phyloP scores from a whole-genome alignment of 2,113 vertebrate genomes.

The Caranx ignobilis region DNA sequence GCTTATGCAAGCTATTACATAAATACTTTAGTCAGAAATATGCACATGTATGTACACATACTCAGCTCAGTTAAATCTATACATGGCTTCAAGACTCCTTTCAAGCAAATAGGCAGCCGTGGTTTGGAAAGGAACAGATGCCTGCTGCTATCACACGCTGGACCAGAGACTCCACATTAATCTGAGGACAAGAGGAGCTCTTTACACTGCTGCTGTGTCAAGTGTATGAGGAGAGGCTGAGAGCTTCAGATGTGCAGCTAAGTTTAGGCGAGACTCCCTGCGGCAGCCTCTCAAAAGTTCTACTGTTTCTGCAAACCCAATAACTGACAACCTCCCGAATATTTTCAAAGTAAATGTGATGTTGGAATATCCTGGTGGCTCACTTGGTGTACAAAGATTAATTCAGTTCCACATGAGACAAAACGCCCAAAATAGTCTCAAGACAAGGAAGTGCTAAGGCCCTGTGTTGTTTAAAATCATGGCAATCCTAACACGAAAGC shows the following conservation, averaged over 20 bases:
- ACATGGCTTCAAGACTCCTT: not conserved
- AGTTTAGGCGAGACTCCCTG: slow-evolving; percentile 23
- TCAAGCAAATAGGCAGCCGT: not conserved
- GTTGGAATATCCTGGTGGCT: not conserved
- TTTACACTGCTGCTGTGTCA: slow-evolving; percentile 10
- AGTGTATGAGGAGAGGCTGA: not conserved
- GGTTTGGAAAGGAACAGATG: not conserved
- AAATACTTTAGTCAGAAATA: slow-evolving; percentile 2
- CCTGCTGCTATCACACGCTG: slow-evolving; percentile 16
- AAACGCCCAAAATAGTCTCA: not conserved
- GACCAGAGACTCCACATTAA: slow-evolving; percentile 30
- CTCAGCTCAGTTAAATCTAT: not conserved
- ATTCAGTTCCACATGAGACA: no score
- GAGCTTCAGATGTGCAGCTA: slow-evolving; percentile 21
- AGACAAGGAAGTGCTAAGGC: not conserved
- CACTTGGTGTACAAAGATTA: not conserved
- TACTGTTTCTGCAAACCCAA: not conserved
- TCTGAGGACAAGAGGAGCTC: slow-evolving; percentile 21
- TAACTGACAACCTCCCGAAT: not conserved
- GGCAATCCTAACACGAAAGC: not conserved
- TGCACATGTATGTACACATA: not conserved
- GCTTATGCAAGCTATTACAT: slow-evolving; percentile 10
- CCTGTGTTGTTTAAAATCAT: not conserved
- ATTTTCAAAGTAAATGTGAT: not conserved
- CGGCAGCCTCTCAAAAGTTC: not conserved